These are phyloP conservation scores for Drosophila cardini DNA, from an alignment of 1,140 invertebrate genomes.

Conservation along the genomic window DNA sequence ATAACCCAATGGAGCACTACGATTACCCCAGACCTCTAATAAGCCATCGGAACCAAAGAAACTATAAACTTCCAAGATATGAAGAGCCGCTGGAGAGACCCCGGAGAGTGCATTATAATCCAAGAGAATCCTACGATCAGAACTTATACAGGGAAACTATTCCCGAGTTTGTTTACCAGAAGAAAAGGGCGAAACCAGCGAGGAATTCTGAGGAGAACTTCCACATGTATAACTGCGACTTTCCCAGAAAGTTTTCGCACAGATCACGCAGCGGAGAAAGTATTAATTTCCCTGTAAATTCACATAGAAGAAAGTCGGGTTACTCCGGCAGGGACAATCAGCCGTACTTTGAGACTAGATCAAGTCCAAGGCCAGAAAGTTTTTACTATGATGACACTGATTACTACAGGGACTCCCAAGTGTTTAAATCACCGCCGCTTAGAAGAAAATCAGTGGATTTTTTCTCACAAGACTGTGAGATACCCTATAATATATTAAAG, in stretches of 20 bases:
- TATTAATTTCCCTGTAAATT: not conserved
- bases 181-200: not conserved
- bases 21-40: not conserved
- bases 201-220: not conserved
- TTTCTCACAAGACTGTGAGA: slow-evolving; percentile 22
- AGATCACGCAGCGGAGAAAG: not conserved
- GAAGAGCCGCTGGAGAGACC: not conserved
- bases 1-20: not conserved
- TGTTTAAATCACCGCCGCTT: not conserved
- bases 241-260: not conserved
- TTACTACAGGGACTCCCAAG: not conserved
- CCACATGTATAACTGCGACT: slow-evolving; percentile 2
- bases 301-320: not conserved
- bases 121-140: not conserved
- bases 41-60: not conserved
- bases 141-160: not conserved
- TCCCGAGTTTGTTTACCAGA: not conserved
- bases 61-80: not conserved
- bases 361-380: not conserved
- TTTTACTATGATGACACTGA: not conserved
- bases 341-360: not conserved
- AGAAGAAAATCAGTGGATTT: slow-evolving; percentile 30
- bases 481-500: slow-evolving; percentile 39
- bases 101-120: not conserved
- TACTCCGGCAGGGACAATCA: slow-evolving; percentile 12